Conservation (phyloP, 2,797 vertebrate genomes). For the Sebastolobus alascanus region DNA sequence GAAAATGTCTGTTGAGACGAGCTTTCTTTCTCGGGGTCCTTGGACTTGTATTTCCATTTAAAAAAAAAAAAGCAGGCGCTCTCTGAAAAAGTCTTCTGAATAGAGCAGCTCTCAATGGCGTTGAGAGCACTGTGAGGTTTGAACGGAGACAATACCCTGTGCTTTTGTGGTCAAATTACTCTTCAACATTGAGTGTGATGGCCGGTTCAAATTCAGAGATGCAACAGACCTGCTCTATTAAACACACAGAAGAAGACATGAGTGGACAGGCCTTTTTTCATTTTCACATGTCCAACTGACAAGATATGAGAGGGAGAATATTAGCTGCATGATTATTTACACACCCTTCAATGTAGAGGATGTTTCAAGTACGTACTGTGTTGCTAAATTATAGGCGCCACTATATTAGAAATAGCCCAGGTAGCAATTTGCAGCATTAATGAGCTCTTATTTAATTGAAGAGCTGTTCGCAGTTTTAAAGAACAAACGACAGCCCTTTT, state of each 20-base stretch:
- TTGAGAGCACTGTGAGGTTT: conserved; percentile 10
- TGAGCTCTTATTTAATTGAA: conserved; percentile 33
- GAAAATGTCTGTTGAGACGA: conserved; percentile 3
- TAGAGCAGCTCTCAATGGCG: not conserved
- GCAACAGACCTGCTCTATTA: conserved; percentile 10
- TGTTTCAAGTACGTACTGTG: conserved; percentile 25
- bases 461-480: conserved; percentile 8
- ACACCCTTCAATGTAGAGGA: conserved; percentile 9
- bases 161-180: conserved; percentile 28
- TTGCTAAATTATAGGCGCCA: conserved; percentile 39
- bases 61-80: not conserved
- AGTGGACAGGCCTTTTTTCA: not conserved
- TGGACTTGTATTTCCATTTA: conserved; percentile 39
- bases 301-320: conserved; percentile 15
- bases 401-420: conserved; percentile 44
- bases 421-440: conserved; percentile 48
- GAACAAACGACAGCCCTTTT: not conserved
- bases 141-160: not conserved
- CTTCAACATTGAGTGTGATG: conserved; percentile 5
- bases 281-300: not conserved
- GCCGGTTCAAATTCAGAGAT: not conserved
- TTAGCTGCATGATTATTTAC: conserved; percentile 39
- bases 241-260: not conserved
- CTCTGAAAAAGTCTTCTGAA: conserved; percentile 15
- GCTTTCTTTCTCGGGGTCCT: conserved; percentile 29